Conservation (phyloP, 2,113 vertebrate species). For the Phyllostomus discolor region DNA sequence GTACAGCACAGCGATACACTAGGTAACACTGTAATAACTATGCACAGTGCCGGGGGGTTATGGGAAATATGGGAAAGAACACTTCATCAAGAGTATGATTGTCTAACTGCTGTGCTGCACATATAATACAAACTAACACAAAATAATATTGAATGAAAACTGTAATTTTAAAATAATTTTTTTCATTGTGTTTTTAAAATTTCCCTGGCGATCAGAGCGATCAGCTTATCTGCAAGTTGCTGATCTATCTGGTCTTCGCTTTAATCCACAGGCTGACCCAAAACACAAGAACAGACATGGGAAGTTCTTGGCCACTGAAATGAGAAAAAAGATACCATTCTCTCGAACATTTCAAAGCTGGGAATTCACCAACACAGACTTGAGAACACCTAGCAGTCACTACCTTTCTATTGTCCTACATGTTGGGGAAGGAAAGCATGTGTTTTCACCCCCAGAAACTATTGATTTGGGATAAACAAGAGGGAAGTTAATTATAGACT, state of each 20-base stretch:
- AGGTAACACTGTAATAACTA: not conserved
- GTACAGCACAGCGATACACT: not conserved
- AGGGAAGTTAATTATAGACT: not conserved
- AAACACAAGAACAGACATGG: not conserved
- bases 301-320: not conserved
- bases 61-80: not conserved
- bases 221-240: not conserved
- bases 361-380: not conserved
- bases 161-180: not conserved
- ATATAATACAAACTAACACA: not conserved
- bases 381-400: not conserved
- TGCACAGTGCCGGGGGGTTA: not conserved
- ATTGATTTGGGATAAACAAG: not conserved
- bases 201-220: not conserved
- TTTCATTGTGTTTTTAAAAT: not conserved
- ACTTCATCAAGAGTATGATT: not conserved
- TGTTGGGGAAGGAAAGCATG: not conserved
- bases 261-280: not conserved
- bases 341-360: not conserved
- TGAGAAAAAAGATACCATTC: not conserved
- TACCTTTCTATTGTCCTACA: not conserved
- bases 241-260: not conserved
- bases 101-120: not conserved
- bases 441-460: not conserved
- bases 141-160: not conserved